Conservation (phyloP, 2,888 invertebrate species). For the Eupithecia exiguata region DNA sequence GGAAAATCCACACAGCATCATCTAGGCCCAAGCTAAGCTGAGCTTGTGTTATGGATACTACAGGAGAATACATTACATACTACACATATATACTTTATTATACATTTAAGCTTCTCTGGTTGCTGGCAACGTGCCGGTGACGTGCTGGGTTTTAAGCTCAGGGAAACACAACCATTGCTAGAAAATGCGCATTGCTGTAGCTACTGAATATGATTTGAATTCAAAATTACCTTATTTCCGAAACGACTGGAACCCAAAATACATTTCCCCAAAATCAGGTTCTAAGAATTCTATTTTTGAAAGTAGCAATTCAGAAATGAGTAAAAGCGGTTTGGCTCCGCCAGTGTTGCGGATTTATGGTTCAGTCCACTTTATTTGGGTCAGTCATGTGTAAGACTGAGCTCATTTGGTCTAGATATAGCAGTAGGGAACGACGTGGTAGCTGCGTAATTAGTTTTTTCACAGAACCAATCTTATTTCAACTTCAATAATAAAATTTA, state of each 20-base stretch:
- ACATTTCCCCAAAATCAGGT: background rate
- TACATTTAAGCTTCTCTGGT: background rate
- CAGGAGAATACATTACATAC: no score
- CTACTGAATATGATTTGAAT: background rate
- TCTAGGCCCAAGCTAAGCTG: no score
- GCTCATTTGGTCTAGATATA: background rate
- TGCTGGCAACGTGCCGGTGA: background rate
- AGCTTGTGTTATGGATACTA: no score
- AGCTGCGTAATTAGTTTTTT: background rate
- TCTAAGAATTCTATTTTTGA: background rate
- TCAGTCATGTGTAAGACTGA: background rate
- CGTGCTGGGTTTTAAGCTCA: background rate
- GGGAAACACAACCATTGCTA: background rate
- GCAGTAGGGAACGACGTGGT: background rate
- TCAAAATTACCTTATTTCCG: background rate
- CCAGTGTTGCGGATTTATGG: background rate
- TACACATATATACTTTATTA: no score
- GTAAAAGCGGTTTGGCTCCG: background rate
- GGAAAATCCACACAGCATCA: no score
- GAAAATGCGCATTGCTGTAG: background rate
- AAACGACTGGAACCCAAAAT: background rate
- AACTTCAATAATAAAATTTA: background rate
- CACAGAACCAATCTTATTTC: background rate
- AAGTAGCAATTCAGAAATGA: background rate
- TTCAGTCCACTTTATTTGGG: slow-evolving; percentile 7